Evolutionary conservation across 1,140 invertebrate genomes (phyloP), one percentile per base, ranked within the genome.

Genomic region (Microplitis demolitor): DNA sequence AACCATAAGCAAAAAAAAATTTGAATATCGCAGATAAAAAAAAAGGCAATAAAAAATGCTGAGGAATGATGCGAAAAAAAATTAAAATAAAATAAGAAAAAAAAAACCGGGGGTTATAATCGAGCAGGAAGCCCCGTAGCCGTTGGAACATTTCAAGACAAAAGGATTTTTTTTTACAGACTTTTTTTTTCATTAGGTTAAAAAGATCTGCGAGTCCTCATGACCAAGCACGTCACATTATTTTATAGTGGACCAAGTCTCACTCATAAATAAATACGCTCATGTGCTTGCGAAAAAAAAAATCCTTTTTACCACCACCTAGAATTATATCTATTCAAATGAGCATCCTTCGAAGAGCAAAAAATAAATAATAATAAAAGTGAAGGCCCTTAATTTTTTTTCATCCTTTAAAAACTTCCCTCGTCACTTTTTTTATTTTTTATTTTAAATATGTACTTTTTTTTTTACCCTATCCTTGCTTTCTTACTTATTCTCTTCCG

Each of bases 241-340:
- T 71, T 33, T 61, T 24, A 34, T 60, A 50, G 11, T 35, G 69
- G 24, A 58, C 64, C 56, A 9, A 66, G 58, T 45, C 51, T 11
- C n/a, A 3, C 58, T 54, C 60, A 62, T 60, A 63, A 69, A 73
- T 69, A 68, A 69, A 69, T 53, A 39, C 14, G 66, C 54, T 24
- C 37, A 68, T 45, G 31, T 13, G 54, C 8, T n/a, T 37, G 66
- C 33, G 63, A 71, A 54, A 63, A 60, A 75, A 71, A 69, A 70
- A 64, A 72, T 66, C 50, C 35, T 56, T 24, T 37, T 37, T 69
- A 45, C 16, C 67, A 70, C 68, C 68, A 60, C 39, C 39, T 54
- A 67, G 58, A 71, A 60, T 62, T 60, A 70, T 82, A 81, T 82
- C 78, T 82, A 84, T 84, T 84, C 79, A 84, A 84, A 84, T 81